phyloP scores from a whole-genome alignment of 2,113 vertebrate genomes.

The Syngnathus typhle region DNA sequence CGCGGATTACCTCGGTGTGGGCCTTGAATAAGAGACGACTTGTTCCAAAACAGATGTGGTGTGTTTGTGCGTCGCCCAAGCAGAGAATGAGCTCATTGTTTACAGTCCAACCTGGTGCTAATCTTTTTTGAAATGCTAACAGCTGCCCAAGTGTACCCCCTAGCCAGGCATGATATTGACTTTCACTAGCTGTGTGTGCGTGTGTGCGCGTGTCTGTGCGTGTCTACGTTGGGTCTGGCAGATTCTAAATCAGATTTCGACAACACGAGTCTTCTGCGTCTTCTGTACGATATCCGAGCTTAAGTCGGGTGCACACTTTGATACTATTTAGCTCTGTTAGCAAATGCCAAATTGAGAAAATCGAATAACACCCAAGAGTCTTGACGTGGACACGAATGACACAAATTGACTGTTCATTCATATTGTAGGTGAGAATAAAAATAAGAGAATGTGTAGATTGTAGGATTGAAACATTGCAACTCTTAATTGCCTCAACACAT shows the following conservation, averaged over 20 bases:
- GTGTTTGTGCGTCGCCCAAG: conserved; percentile 38
- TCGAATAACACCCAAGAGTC: no score
- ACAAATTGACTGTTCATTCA: background rate
- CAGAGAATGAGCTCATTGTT: conserved; percentile 73
- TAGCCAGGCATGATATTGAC: conserved; percentile 29
- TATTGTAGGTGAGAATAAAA: background rate
- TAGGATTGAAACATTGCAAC: no score
- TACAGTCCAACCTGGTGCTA: conserved; percentile 68
- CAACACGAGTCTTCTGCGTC: background rate
- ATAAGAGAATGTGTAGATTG: background rate
- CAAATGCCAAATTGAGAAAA: no score
- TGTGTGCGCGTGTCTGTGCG: background rate
- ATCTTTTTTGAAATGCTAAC: conserved; percentile 69
- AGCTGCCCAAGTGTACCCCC: conserved; percentile 62
- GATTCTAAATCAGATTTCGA: conserved; percentile 29
- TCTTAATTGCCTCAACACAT: conserved; percentile 2
- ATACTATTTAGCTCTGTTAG: background rate
- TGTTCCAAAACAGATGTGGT: conserved; percentile 69
- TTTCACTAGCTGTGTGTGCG: conserved; percentile 6
- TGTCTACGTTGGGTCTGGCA: conserved; percentile 28
- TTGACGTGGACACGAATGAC: no score
- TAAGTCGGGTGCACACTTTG: background rate
- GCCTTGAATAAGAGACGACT: conserved; percentile 58
- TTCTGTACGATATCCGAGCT: background rate
- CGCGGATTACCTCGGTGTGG: conserved; percentile 58